These are phyloP conservation scores for Lamproptera curius DNA, from an alignment of 2,888 invertebrate genomes.

Conservation along the genomic window DNA sequence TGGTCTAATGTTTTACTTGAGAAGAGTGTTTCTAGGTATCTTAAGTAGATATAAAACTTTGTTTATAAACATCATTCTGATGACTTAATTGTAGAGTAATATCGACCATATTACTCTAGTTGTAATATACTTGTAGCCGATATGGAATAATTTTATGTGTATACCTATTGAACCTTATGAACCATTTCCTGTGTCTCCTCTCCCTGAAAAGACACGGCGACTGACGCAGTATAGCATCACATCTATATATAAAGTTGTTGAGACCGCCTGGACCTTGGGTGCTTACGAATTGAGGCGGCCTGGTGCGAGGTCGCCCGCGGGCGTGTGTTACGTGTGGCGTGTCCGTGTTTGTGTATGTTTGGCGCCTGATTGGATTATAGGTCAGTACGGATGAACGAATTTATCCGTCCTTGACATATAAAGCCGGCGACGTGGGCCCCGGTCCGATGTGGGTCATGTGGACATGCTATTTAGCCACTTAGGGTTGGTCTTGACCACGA, in stretches of 20 bases:
- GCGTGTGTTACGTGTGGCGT: constrained; percentile 13
- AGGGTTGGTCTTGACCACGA: too few species aligned
- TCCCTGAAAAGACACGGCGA: background rate
- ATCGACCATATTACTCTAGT: too few species aligned
- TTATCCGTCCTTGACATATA: constrained; percentile 25
- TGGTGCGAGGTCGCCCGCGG: constrained; percentile 41
- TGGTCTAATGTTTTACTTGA: too few species aligned
- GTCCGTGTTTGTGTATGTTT: constrained; percentile 5
- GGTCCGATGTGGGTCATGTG: background rate
- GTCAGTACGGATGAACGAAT: constrained; percentile 29
- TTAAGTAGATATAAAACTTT: too few species aligned
- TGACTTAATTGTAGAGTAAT: too few species aligned
- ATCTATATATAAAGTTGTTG: constrained; percentile 36
- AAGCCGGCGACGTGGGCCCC: constrained; percentile 4
- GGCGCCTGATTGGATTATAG: constrained; percentile 32
- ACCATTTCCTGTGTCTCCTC: background rate
- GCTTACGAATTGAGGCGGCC: constrained; percentile 54
- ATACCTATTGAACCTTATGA: too few species aligned
- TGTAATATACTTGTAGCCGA: too few species aligned
- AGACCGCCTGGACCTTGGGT: constrained; percentile 52
- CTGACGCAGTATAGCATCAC: constrained; percentile 30
- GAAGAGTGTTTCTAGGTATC: too few species aligned
- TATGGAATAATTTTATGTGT: too few species aligned
- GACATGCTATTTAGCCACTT: too few species aligned
- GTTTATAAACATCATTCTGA: too few species aligned